A percentile compares a stretch with the other conserved stretches of the same genome.
Evolutionary conservation across 2,888 invertebrate species (phyloP).

Genomic region (Orthonychiurus folsomi): DNA sequence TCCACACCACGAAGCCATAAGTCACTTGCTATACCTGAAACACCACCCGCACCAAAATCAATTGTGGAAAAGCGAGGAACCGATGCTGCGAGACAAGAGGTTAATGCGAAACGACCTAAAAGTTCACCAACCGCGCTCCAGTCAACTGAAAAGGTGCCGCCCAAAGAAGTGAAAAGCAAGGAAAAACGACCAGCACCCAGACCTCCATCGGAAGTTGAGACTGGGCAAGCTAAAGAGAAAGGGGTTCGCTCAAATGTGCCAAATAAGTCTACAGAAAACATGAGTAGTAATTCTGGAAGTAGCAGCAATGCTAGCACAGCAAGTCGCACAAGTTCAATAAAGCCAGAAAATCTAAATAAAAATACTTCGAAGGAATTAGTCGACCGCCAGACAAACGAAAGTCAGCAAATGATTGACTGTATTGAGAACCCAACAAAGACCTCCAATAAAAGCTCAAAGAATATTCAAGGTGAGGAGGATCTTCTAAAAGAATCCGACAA

Average conservation of each 20-base stretch:
- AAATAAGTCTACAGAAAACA: constrained; percentile 13
- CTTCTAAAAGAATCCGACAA: too few species aligned
- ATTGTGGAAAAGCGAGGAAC: constrained; percentile 32
- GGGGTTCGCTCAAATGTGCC: constrained; percentile 32
- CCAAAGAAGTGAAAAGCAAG: constrained; percentile 13
- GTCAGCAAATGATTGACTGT: neutral
- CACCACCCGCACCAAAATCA: constrained; percentile 27
- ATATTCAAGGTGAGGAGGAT: neutral
- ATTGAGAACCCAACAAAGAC: neutral
- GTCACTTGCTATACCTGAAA: constrained; percentile 33
- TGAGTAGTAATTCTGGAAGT: too few species aligned
- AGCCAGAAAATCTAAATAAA: too few species aligned
- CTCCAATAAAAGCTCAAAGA: neutral
- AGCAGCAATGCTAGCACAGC: too few species aligned
- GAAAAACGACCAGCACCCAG: constrained; percentile 39
- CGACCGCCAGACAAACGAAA: too few species aligned
- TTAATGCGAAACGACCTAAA: constrained; percentile 37
- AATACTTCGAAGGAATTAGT: too few species aligned
- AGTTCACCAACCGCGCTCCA: constrained; percentile 21
- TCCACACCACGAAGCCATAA: constrained; percentile 29
- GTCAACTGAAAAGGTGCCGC: neutral
- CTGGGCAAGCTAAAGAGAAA: constrained; percentile 20
- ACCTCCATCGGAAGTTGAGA: constrained; percentile 33
- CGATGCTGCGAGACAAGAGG: constrained; percentile 28
- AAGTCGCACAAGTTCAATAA: too few species aligned